A percentile compares a stretch with the other conserved stretches of the same genome.
These are phyloP conservation scores for Parazoanthus atlanticus DNA, from an alignment of 92 coral and sea anemone species.

Conservation along the genomic window DNA sequence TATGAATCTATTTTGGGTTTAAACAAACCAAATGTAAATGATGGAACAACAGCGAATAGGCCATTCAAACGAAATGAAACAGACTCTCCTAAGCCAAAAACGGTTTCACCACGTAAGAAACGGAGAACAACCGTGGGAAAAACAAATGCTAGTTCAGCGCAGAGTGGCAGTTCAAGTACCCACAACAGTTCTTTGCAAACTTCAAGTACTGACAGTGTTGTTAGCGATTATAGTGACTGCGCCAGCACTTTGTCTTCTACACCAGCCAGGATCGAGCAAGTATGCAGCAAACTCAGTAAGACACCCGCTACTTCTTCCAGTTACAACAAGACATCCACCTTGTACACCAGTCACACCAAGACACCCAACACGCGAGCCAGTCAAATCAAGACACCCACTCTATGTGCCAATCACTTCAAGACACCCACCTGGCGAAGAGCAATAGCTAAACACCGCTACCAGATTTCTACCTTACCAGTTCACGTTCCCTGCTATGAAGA, in stretches of 20 bases:
- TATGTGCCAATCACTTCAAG: background rate
- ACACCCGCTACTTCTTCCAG: background rate
- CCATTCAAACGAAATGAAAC: conserved; percentile 6
- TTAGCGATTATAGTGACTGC: background rate
- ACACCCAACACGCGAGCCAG: background rate
- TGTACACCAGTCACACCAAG: background rate
- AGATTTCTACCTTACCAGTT: conserved; percentile 55
- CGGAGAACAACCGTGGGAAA: background rate
- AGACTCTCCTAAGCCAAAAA: conserved; percentile 4
- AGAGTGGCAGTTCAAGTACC: background rate
- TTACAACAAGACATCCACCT: background rate
- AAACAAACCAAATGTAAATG: background rate
- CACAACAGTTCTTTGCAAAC: background rate
- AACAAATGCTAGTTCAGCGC: background rate
- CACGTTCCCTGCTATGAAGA: conserved; percentile 79
- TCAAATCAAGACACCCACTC: conserved; percentile 8
- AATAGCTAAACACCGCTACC: conserved; percentile 60
- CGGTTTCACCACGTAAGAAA: conserved; percentile 22
- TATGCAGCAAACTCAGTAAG: background rate
- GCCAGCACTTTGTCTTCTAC: background rate
- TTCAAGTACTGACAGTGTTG: background rate
- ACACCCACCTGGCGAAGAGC: conserved; percentile 63
- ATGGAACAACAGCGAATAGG: background rate
- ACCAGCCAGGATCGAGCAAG: background rate
- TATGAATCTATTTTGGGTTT: background rate